Conservation (phyloP, 2,888 invertebrate species). For the Pseudococcus viburni region DNA sequence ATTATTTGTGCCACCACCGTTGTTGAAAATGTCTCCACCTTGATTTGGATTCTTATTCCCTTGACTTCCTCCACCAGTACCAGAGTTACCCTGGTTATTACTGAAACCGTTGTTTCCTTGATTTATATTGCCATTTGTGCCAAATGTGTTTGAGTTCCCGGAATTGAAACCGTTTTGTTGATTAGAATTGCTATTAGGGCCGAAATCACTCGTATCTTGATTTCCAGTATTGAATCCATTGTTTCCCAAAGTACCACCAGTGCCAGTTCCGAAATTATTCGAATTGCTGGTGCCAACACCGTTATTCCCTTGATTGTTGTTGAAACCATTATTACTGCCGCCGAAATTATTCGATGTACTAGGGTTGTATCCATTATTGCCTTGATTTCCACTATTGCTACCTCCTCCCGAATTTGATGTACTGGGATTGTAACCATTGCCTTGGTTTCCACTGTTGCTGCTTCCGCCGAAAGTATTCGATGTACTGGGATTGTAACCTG, state of each 20-base stretch:
- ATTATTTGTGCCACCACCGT: background rate
- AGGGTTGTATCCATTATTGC: conserved; percentile 18
- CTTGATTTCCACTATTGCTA: background rate
- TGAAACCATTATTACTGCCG: background rate
- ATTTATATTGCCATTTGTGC: background rate
- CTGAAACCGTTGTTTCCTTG: conserved; percentile 39
- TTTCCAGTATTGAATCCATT: background rate
- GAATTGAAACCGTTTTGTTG: background rate
- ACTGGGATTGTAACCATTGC: background rate
- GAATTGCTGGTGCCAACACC: background rate
- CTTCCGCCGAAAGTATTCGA: background rate
- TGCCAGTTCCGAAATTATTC: background rate
- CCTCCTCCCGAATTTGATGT: background rate
- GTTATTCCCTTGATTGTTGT: conserved; percentile 42
- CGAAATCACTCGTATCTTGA: background rate
- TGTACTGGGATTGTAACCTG: conserved; percentile 1
- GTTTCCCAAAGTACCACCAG: background rate
- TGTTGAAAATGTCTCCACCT: conserved; percentile 18
- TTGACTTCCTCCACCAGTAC: background rate
- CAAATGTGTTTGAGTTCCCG: background rate
- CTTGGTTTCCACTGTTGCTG: background rate
- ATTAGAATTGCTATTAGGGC: background rate
- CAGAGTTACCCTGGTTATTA: conserved; percentile 33
- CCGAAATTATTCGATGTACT: background rate
- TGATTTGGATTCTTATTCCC: conserved; percentile 25